Evolutionary conservation across 1,140 invertebrate genomes (phyloP).

Genomic region (Zaprionus lachaisei): DNA sequence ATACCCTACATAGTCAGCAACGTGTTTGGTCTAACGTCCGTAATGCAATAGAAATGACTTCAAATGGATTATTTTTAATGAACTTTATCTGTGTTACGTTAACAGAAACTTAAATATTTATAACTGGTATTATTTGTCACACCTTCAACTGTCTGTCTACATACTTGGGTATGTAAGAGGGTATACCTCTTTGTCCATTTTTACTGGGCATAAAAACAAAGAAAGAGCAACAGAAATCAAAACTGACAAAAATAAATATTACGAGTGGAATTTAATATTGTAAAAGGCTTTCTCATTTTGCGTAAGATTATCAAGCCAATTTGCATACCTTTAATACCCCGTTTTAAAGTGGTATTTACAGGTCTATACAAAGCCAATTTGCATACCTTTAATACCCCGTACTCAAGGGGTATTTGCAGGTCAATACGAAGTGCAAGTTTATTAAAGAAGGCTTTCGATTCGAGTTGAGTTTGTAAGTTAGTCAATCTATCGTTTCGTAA

Average conservation of each 20-base stretch:
- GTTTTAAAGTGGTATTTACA: neutral
- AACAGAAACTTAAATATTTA: too few relatives aligned
- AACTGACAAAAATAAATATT: slow-evolving; percentile 16
- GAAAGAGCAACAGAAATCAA: slow-evolving; percentile 1
- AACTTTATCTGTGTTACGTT: too few relatives aligned
- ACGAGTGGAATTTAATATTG: slow-evolving; percentile 33
- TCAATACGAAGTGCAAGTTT: neutral
- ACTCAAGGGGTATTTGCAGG: neutral
- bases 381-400: neutral
- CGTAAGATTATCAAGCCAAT: slow-evolving; percentile 63
- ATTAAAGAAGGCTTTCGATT: too few relatives aligned
- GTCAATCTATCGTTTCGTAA: neutral
- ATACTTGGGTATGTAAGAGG: too few relatives aligned
- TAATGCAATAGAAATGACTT: too few relatives aligned
- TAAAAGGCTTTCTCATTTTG: slow-evolving; percentile 46
- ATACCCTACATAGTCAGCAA: neutral
- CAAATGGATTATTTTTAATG: too few relatives aligned
- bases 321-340: slow-evolving; percentile 4
- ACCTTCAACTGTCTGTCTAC: neutral
- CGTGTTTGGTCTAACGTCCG: too few relatives aligned
- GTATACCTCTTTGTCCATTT: neutral
- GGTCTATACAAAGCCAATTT: slow-evolving; percentile 39
- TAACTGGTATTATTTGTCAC: too few relatives aligned
- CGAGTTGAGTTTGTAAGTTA: too few relatives aligned
- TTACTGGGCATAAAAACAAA: too few relatives aligned